Conservation (phyloP, 2,797 vertebrate species). For the Pangasius larnaudii region DNA sequence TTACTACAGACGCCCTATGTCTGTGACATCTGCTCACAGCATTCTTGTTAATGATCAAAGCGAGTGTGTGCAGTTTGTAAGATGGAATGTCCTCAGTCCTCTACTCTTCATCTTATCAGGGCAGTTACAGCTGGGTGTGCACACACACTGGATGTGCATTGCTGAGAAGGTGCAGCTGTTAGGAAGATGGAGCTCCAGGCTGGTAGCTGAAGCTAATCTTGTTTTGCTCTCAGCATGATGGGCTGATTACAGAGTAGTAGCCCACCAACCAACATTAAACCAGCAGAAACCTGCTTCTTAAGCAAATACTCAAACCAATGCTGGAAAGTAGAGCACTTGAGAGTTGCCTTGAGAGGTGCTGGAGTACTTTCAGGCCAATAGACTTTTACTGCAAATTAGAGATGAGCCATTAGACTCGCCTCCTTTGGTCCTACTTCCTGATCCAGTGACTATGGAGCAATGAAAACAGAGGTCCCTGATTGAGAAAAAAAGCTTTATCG, state of each 20-base stretch:
- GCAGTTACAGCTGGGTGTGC: conserved; percentile 30
- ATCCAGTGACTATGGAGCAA: conserved; percentile 1
- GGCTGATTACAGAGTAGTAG: conserved; percentile 27
- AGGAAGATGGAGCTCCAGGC: conserved; percentile 27
- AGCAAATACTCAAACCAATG: not conserved
- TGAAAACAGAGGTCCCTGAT: not conserved
- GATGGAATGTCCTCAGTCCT: conserved; percentile 58
- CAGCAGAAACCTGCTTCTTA: conserved; percentile 36
- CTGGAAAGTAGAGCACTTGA: not conserved
- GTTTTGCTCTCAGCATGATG: conserved; percentile 21
- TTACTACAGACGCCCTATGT: not conserved
- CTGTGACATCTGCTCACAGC: conserved; percentile 47
- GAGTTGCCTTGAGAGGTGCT: not conserved
- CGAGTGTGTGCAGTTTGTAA: conserved; percentile 48
- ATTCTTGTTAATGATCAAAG: conserved; percentile 25
- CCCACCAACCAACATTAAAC: conserved; percentile 25
- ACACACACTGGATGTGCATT: conserved; percentile 8
- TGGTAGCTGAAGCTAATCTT: conserved; percentile 36
- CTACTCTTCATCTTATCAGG: conserved; percentile 19
- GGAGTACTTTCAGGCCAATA: not conserved
- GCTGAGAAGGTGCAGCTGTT: conserved; percentile 39
- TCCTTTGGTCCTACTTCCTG: not conserved
- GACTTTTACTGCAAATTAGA: conserved; percentile 38
- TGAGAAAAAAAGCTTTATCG: not conserved
- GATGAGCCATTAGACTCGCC: conserved; percentile 9